Evolutionary conservation across 2,888 invertebrate genomes (phyloP), one percentile per base, ranked within the genome.

Genomic region (Scaptomyza polygonia): DNA sequence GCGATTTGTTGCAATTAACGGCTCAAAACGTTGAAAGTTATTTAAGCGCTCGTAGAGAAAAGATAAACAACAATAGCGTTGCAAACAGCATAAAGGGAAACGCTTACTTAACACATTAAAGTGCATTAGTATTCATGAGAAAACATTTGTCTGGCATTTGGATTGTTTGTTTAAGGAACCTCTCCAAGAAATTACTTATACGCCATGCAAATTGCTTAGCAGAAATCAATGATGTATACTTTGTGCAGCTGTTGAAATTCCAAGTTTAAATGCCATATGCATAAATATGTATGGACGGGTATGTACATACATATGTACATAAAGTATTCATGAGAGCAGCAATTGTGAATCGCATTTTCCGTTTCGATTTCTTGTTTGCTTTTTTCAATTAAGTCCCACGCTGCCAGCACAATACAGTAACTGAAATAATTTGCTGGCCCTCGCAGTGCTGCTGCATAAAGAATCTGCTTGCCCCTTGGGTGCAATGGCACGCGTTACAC

Each of bases 1-100:
- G 72, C 87, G 66, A 84, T 85, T 84, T 86, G 87, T 81, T 85
- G 85, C 77, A 84, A 84, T 84, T 84, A 84, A 75, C 77, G 69
- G 53, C 68, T 43, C 49, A 62, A 61, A 65, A 59, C 56, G 58
- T 52, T 76, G 67, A 72, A 73, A 70, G 73, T 76, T 67, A 48
- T 66, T 76, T 68, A 71, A 73, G 66, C 57, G 40, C 36, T 52
- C 39, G 25, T 0, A 12, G 51, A 39, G 27, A 21, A 42, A 16
- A 49, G 43, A 58, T 57, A 21, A 42, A 16, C 21, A 21, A n/a
- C 14, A 3, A 30, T 18, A 8, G 21, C 7, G 18, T 6, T 11
- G 7, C 36, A 16, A 11, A 12, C 25, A 61, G 16, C 30, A 30
- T 12, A 5, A 25, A 29, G 6, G 8, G 8, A 34, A 11, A 18